Conservation (phyloP, 2,888 invertebrate species). For the Agriopis leucophaearia region DNA sequence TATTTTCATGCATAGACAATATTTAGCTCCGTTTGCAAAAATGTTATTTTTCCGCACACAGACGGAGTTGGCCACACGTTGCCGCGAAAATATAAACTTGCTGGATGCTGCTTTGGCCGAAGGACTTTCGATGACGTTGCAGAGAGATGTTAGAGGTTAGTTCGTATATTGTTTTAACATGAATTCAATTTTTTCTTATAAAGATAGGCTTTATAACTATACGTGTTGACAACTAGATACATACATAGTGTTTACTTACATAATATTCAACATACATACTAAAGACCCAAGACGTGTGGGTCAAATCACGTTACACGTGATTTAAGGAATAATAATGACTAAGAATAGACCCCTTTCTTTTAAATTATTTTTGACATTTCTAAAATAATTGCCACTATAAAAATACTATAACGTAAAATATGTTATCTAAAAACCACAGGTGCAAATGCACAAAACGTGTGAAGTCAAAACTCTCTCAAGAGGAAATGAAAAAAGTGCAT, state of each 20-base stretch:
- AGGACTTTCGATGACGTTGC: conserved; percentile 83
- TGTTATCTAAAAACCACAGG: no score
- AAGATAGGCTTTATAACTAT: no score
- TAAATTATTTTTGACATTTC: no score
- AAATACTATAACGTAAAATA: no score
- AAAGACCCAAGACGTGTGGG: no score
- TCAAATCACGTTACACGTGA: no score
- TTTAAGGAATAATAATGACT: no score
- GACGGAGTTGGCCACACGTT: conserved; percentile 94
- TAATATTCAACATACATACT: no score
- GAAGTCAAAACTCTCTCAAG: background rate
- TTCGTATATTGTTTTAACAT: conserved; percentile 32
- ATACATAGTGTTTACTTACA: no score
- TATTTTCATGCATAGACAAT: background rate
- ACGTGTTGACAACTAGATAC: no score
- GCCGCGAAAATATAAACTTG: conserved; percentile 94
- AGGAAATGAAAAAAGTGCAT: conserved; percentile 7
- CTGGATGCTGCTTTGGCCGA: conserved; percentile 89
- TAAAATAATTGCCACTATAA: no score
- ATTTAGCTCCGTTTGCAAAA: conserved; percentile 23
- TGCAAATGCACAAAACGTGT: background rate
- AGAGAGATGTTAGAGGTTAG: conserved; percentile 88
- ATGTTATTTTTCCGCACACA: conserved; percentile 74
- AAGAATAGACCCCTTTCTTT: no score
- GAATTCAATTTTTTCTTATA: background rate